Conservation (phyloP, 1,140 invertebrate species). For the Brachystomella parvula region DNA sequence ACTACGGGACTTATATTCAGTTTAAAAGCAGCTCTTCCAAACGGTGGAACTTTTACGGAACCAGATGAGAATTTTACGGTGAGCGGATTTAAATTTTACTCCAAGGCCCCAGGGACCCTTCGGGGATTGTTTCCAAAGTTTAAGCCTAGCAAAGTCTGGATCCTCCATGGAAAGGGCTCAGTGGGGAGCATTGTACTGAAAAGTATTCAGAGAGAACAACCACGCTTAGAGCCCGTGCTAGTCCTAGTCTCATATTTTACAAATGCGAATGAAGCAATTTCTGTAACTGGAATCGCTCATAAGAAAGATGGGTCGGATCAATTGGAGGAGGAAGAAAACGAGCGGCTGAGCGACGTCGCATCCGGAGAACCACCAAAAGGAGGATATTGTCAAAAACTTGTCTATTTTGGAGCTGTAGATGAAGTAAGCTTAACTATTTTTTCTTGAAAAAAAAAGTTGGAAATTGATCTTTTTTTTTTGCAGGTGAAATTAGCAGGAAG, state of each 20-base stretch:
- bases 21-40: background rate
- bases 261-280: background rate
- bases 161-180: background rate
- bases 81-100: background rate
- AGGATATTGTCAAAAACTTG: background rate
- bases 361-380: background rate
- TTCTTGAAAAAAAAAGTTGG: background rate
- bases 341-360: background rate
- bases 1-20: background rate
- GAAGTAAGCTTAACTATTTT: background rate
- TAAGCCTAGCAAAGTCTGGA: background rate
- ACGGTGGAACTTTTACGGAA: background rate
- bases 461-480: background rate
- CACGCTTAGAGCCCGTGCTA: background rate
- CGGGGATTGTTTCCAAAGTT: background rate
- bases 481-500: background rate
- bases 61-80: background rate
- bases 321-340: background rate
- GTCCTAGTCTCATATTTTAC: background rate
- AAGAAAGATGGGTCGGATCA: background rate
- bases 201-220: background rate
- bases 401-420: background rate
- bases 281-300: background rate
- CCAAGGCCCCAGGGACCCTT: background rate
- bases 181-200: background rate